Evolutionary conservation across 2,888 invertebrate species (phyloP).

Genomic region (Lasioglossum zephyrum): DNA sequence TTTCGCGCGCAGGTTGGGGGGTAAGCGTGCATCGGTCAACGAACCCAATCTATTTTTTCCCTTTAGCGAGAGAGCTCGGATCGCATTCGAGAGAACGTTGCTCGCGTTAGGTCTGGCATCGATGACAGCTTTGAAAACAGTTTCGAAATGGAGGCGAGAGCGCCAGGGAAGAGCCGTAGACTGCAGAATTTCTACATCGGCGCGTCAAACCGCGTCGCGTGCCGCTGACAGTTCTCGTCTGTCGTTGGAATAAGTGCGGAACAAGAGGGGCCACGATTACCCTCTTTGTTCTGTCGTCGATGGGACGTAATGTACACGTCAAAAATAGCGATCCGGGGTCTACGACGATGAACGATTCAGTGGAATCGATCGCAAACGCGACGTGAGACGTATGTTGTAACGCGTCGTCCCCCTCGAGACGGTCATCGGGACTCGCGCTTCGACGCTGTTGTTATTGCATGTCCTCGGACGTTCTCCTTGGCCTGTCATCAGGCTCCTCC

Average conservation of each 20-base stretch:
- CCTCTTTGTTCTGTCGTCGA: slow-evolving; percentile 63
- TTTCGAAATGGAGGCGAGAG: slow-evolving; percentile 26
- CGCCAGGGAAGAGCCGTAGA: not conserved
- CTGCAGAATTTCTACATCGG: slow-evolving; percentile 24
- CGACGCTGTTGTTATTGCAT: not conserved
- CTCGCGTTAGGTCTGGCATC: slow-evolving; percentile 38
- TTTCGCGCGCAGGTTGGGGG: not conserved
- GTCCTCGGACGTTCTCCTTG: not conserved
- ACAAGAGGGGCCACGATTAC: slow-evolving; percentile 60
- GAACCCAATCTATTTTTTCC: slow-evolving; percentile 44
- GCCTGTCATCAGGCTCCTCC: not conserved
- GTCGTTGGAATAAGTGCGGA: slow-evolving; percentile 56
- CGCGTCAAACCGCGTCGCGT: slow-evolving; percentile 65
- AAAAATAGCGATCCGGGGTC: slow-evolving; percentile 54
- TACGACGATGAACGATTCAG: slow-evolving; percentile 49
- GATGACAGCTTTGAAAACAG: slow-evolving; percentile 52
- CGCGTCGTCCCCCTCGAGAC: slow-evolving; percentile 14
- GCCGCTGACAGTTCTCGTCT: slow-evolving; percentile 64
- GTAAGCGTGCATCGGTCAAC: slow-evolving; percentile 37
- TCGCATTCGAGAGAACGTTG: slow-evolving; percentile 4
- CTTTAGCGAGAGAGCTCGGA: slow-evolving; percentile 11
- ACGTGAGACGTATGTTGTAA: not conserved
- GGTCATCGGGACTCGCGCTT: slow-evolving; percentile 22
- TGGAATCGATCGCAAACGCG: slow-evolving; percentile 43
- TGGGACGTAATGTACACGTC: slow-evolving; percentile 61